These are phyloP conservation scores for Vandiemenella viatica DNA, from an alignment of 2,888 invertebrate genomes.

Conservation along the genomic window DNA sequence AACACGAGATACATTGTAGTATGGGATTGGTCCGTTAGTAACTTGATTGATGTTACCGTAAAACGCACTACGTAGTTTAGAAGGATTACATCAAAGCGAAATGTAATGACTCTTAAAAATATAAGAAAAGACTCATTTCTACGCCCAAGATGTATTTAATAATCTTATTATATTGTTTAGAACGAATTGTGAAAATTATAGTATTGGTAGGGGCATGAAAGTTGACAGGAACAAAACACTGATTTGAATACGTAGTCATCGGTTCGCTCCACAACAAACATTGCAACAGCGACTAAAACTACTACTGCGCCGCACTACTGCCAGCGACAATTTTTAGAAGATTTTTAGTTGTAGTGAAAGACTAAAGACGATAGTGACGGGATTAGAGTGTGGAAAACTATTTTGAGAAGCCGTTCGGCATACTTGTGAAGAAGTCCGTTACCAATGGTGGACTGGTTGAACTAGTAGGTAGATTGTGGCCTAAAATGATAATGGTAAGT, in stretches of 20 bases:
- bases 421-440: slow-evolving; percentile 11
- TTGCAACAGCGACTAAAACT: slow-evolving; percentile 14
- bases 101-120: no score
- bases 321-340: slow-evolving; percentile 15
- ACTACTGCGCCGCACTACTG: slow-evolving; percentile 15
- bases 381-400: slow-evolving; percentile 9
- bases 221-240: slow-evolving; percentile 5
- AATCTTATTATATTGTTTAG: no score
- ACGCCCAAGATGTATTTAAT: no score
- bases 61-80: slow-evolving; percentile 11
- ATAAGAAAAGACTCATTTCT: no score
- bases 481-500: slow-evolving; percentile 17
- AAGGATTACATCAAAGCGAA: not conserved
- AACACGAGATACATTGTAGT: slow-evolving; percentile 9
- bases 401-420: slow-evolving; percentile 9
- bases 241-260: slow-evolving; percentile 14
- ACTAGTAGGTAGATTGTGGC: slow-evolving; percentile 13
- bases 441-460: slow-evolving; percentile 12
- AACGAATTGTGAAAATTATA: no score
- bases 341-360: slow-evolving; percentile 14
- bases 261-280: slow-evolving; percentile 14
- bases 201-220: no score
- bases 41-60: slow-evolving; percentile 15
- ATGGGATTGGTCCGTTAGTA: slow-evolving; percentile 12
- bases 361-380: slow-evolving; percentile 10